Evolutionary conservation across 2,888 invertebrate genomes (phyloP).

Genomic region (Poecilobothrus nobilitatus): DNA sequence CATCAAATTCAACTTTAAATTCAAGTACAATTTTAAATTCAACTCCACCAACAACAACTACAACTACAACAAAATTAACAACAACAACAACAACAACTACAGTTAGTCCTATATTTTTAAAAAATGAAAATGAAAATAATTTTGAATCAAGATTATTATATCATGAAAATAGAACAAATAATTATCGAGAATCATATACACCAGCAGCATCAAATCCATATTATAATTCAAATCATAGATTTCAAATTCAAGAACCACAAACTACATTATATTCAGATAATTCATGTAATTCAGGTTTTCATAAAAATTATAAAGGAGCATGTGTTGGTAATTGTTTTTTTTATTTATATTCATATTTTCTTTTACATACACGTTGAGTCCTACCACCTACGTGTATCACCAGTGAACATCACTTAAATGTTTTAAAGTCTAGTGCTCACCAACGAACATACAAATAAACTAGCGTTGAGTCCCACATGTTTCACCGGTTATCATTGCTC

Average conservation of each 20-base stretch:
- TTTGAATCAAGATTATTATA: background rate
- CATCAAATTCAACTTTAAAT: constrained; percentile 21
- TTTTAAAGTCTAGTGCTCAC: too few relatives aligned
- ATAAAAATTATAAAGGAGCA: constrained; percentile 48
- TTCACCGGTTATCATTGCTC: too few relatives aligned
- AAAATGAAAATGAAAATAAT: constrained; percentile 27
- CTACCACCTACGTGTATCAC: too few relatives aligned
- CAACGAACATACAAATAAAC: too few relatives aligned
- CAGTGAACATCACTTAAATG: too few relatives aligned
- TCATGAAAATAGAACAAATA: too few relatives aligned
- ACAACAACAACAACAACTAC: constrained; percentile 22
- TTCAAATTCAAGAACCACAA: background rate
- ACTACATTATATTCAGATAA: constrained; percentile 6
- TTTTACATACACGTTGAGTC: background rate
- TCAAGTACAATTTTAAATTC: constrained; percentile 21
- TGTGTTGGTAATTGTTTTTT: constrained; percentile 48
- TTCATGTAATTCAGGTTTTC: constrained; percentile 45
- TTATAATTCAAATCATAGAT: constrained; percentile 7
- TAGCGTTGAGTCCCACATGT: too few relatives aligned
- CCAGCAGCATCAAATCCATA: constrained; percentile 11
- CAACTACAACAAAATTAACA: constrained; percentile 17
- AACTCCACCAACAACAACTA: constrained; percentile 11
- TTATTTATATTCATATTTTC: background rate
- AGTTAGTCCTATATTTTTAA: constrained; percentile 8
- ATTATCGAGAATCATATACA: background rate